A percentile compares a stretch with the other conserved stretches of the same genome.
Evolutionary conservation across 2,113 vertebrate species (phyloP).

Genomic region (Turdus rufiventris): DNA sequence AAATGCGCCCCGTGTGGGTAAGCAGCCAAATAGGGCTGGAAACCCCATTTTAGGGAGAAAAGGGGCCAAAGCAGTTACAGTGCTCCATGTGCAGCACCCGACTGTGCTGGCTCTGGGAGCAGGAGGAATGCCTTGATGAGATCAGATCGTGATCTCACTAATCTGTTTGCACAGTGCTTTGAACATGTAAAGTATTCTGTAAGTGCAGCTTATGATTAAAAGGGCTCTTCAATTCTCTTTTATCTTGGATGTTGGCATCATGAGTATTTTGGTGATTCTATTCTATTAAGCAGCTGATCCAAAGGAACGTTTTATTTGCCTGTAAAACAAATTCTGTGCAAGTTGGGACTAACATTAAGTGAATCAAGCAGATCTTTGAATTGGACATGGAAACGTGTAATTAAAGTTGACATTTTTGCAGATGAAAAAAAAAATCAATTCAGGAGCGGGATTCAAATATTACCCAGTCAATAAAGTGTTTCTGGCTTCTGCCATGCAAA

Average conservation of each 20-base stretch:
- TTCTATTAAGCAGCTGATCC: slow-evolving; percentile 13
- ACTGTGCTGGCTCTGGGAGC: not conserved
- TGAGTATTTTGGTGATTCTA: not conserved
- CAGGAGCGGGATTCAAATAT: not conserved
- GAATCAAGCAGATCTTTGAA: not conserved
- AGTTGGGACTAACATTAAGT: not conserved
- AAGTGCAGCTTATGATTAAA: slow-evolving; percentile 30
- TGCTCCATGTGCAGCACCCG: not conserved
- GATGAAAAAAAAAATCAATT: not conserved
- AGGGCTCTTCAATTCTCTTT: slow-evolving; percentile 15
- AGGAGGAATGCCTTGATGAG: not conserved
- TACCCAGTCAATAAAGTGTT: not conserved
- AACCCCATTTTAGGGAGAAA: not conserved
- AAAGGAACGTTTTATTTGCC: not conserved
- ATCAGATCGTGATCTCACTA: not conserved
- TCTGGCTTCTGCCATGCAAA: not conserved
- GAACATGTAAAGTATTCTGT: not conserved
- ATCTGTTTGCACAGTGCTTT: slow-evolving; percentile 18
- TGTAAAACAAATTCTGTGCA: not conserved
- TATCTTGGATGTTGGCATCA: not conserved
- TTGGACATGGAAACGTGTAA: not conserved
- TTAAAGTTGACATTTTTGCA: slow-evolving; percentile 1
- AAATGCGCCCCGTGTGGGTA: not conserved
- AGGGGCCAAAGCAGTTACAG: not conserved
- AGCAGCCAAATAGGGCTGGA: not conserved